Evolutionary conservation across 2,113 vertebrate species (phyloP), one percentile per base, ranked within the genome.

Genomic region (Porphyrio hochstetteri): DNA sequence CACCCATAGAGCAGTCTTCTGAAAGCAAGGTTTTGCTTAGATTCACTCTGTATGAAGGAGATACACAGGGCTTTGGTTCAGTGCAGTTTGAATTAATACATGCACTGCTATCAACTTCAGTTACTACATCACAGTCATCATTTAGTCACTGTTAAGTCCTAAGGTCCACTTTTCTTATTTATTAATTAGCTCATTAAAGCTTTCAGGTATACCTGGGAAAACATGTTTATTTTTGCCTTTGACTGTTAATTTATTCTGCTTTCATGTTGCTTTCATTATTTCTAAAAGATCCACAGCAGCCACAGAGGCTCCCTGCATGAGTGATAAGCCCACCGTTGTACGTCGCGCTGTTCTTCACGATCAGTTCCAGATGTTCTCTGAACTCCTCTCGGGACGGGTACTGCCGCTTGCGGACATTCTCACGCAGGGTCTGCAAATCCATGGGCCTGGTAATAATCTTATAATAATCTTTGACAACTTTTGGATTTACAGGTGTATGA

Each of bases 401-500:
- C 93, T 99, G 98, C 33, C 99, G 97, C 93, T 99, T 99, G 7
- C 99, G 99, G 52, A 99, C 99, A 4, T 99, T 99, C 95, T 99
- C 99, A 60, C 99, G 98, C 77, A 99, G 98, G 2, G 99, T 99
- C 97, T 99, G 99, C 77, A 99, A 97, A 96, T 99, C 99, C 99
- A 99, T 99, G 17, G 99, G 99, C 55, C 99, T 98, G 6, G 98
- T 99, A 90, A 99, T 99, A 80, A 99, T 99, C 97, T 99, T 99
- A 27, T 99, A 99, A 95, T 99, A 99, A 96, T 99, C 99, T 94
- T 99, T 99, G 83, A 99, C 99, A 63, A 99, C 98, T 95, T 99
- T 99, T 56, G 98, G 98, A 72, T 99, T 99, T 44, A 99, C 99
- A 16, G 99, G 99, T 6, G 99, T 99, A 92, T 99, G 99, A 78